A percentile compares a stretch with the other conserved stretches of the same genome.
Evolutionary conservation across 2,888 invertebrate genomes (phyloP).

Genomic region (Sericinus montela): DNA sequence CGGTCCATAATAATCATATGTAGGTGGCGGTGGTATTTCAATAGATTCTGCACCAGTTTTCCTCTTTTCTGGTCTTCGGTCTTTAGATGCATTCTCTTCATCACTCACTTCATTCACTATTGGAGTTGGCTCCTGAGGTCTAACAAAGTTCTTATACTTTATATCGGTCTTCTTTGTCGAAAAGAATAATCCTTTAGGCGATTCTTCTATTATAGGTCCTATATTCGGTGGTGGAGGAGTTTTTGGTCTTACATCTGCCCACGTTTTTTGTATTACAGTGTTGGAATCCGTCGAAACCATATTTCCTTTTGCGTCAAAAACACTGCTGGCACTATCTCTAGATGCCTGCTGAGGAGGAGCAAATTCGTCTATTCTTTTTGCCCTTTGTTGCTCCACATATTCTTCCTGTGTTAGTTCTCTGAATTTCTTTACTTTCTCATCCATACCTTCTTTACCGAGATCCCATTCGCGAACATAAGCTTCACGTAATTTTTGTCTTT

Average conservation of each 20-base stretch:
- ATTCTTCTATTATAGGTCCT: slow-evolving; percentile 27
- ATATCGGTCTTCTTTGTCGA: slow-evolving; percentile 45
- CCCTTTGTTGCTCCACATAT: slow-evolving; percentile 86
- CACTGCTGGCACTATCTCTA: slow-evolving; percentile 33
- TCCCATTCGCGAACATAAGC: slow-evolving; percentile 85
- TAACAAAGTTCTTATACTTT: slow-evolving; percentile 62
- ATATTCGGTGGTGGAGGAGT: slow-evolving; percentile 49
- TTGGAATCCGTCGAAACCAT: slow-evolving; percentile 25
- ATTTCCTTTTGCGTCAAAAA: slow-evolving; percentile 55
- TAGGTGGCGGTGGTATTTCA: slow-evolving; percentile 83
- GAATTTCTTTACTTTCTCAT: slow-evolving; percentile 63
- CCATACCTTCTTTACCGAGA: slow-evolving; percentile 82
- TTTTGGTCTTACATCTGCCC: slow-evolving; percentile 58
- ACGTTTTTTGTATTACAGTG: slow-evolving; percentile 35
- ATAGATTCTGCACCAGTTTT: slow-evolving; percentile 30
- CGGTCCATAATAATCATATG: slow-evolving; percentile 82
- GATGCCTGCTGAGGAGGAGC: slow-evolving; percentile 80
- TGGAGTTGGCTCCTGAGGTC: slow-evolving; percentile 43
- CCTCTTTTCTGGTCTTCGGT: slow-evolving; percentile 30
- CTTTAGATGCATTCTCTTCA: slow-evolving; percentile 29
- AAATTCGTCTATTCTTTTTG: slow-evolving; percentile 87
- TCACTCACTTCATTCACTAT: slow-evolving; percentile 58
- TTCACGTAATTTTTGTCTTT: slow-evolving; percentile 70
- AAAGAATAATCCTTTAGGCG: slow-evolving; percentile 59
- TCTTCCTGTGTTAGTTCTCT: slow-evolving; percentile 86